Evolutionary conservation across 2,113 vertebrate genomes (phyloP), one percentile per base, ranked within the genome.

Genomic region (Tor tambroides): DNA sequence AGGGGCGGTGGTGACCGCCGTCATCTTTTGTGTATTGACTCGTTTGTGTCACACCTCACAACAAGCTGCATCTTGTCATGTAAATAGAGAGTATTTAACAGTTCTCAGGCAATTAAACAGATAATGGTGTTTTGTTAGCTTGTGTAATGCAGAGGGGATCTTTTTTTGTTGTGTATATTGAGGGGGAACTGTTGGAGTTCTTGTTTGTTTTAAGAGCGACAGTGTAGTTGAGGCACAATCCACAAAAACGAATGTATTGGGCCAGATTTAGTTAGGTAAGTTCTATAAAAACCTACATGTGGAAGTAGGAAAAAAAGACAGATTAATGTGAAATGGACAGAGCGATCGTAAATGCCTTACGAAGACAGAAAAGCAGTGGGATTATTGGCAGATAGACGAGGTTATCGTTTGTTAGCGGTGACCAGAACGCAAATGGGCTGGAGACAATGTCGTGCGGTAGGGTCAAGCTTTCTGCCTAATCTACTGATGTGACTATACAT

Each of bases 401-500:
- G 71, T 72, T 81, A 41, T 81, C 78, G 21, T 81, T 85, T 84
- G 72, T 85, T 75, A 51, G 83, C 12, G 77, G 54, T 79, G 77
- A 71, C 49, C 75, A 71, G 54, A 74, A 80, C 38, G 11, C 10
- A 5, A 71, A 69, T 54, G 63, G 56, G n/a, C 69, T 30, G n/a
- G 80, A 56, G 61, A 79, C 72, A 61, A 67, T 86, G 80, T 87
- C 75, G 28, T 75, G 56, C 54, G n/a, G 67, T 21, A 49, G 54
- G 23, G 85, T 81, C 85, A 71, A 80, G 59, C 86, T 82, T 59
- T 81, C 84, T 30, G 56, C 76, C 87, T 85, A 86, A 84, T 87
- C 81, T 84, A 56, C 90, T 90, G 90, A 89, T 89, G 84, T 83
- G 81, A 67, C 79, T 86, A 90, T 91, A 89, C 90, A 89, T 89